Base-by-base conservation (phyloP, 2,113 vertebrate genomes). In the Phodopus roborovskii region DNA sequence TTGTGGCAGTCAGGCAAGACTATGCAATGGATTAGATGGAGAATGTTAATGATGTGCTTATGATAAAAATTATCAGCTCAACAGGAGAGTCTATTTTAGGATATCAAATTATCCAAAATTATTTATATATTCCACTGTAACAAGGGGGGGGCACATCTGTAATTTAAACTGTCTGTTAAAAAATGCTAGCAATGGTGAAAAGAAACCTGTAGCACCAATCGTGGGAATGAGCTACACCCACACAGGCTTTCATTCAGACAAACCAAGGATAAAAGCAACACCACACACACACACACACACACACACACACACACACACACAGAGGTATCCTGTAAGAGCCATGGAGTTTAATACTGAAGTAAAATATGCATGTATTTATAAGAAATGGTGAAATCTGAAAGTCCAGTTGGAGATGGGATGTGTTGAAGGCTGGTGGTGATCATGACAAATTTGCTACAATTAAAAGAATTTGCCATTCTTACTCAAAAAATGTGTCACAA, bases 401-500 rank as follows among this genome's bases (percentile, higher is more conserved):
- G 1, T 4, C 82, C 66, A 92, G 75, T 2, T 19, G 19, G 26
- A 12, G 22, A 68, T 68, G 8, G 2, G 5, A 50, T 8, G 5
- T 4, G 17, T 82, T 91, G 77, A 86, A 22, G 3, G 5, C 3
- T 86, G 16, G 3, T 71, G 17, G n/a, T 30, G 5, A 82, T 71
- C 16, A 11, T 33, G 22, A 75, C 4, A 42, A 17, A 1, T 83
- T 87, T 86, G 17, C 20, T 16, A 86, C 10, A 77, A 28, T n/a
- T 13, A 53, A 79, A 92, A 91, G 17, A 75, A 2, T 64, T 60
- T 88, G 3, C 56, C 79, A 81, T 90, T 88, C 94, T 42, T 62
- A 13, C 8, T 78, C 84, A 87, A 77, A 90, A 90, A 91, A 91
- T 42, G 22, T 66, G 48, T n/a, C n/a, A 83, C 50, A 95, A 94